A percentile compares a stretch with the other conserved stretches of the same genome.
phyloP scores from a whole-genome alignment of 2,113 vertebrate genomes.

The Mesembrinibis cayennensis region DNA sequence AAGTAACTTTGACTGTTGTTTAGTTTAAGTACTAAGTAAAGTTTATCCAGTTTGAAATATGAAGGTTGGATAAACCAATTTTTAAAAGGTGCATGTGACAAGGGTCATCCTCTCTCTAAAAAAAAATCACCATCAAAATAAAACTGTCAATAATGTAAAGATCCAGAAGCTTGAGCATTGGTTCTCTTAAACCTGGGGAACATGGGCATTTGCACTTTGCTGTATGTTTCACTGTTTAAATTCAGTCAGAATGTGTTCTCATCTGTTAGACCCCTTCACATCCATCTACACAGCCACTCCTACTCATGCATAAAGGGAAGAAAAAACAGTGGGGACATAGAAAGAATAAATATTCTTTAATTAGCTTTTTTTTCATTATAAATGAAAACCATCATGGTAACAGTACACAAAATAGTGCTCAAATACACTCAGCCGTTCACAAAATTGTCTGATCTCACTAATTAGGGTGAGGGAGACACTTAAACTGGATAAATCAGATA shows the following conservation, averaged over 20 bases:
- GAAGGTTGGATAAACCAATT: background rate
- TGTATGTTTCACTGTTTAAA: background rate
- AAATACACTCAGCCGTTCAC: background rate
- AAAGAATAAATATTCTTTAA: background rate
- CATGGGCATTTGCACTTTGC: background rate
- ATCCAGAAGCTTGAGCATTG: background rate
- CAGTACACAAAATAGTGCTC: background rate
- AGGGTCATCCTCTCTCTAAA: background rate
- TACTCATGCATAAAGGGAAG: background rate
- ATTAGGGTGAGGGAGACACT: rapidly evolving
- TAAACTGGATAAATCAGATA: background rate
- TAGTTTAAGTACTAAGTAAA: background rate
- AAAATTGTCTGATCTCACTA: background rate
- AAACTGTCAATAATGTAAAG: background rate
- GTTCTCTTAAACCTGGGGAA: background rate
- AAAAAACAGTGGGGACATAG: rapidly evolving
- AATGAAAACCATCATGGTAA: background rate
- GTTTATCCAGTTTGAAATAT: background rate
- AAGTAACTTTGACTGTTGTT: background rate
- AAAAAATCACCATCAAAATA: background rate
- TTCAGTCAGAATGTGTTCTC: background rate
- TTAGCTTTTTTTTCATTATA: background rate
- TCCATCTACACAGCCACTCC: background rate
- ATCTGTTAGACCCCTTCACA: background rate
- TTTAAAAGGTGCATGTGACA: background rate